These are phyloP conservation scores for Mycetomoellerius zeteki DNA, from an alignment of 1,140 invertebrate genomes.

Conservation along the genomic window DNA sequence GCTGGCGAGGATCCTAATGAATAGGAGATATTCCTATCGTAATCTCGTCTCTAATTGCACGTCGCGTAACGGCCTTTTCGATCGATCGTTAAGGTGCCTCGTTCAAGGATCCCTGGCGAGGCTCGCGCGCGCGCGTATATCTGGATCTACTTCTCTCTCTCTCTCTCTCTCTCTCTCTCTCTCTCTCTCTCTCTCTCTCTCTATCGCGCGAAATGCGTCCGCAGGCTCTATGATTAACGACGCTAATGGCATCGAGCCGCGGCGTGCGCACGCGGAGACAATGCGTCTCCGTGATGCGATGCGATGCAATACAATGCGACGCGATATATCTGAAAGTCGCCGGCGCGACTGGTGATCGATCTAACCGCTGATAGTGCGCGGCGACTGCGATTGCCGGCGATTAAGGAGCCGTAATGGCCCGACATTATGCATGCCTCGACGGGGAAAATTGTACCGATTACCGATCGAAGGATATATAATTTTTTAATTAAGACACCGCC, in stretches of 20 bases:
- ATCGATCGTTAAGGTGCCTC: conserved; percentile 69
- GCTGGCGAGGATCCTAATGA: conserved; percentile 52
- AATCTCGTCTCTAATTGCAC: conserved; percentile 68
- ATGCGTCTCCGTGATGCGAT: conserved; percentile 59
- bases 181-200: conserved; percentile 31
- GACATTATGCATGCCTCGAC: conserved; percentile 59
- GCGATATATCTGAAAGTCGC: conserved; percentile 45
- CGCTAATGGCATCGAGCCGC: conserved; percentile 63
- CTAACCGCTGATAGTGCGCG: conserved; percentile 36
- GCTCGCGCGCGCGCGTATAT: conserved; percentile 21
- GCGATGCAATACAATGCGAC: conserved; percentile 22
- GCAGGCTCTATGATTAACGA: conserved; percentile 68
- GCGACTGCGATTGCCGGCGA: conserved; percentile 58
- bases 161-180: conserved; percentile 36
- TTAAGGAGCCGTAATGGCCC: conserved; percentile 64
- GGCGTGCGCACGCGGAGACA: conserved; percentile 55
- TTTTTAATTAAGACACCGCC: conserved; percentile 72
- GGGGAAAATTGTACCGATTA: conserved; percentile 76
- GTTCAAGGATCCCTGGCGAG: conserved; percentile 66
- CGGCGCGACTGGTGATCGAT: conserved; percentile 62
- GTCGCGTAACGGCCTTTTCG: conserved; percentile 68
- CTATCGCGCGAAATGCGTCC: conserved; percentile 11
- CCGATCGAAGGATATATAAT: conserved; percentile 70
- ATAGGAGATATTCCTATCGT: conserved; percentile 70
- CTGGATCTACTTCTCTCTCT: conserved; percentile 35